Evolutionary conservation across 2,797 vertebrate genomes (phyloP), one percentile per base, ranked within the genome.

Genomic region (Philypnodon macrostomus): DNA sequence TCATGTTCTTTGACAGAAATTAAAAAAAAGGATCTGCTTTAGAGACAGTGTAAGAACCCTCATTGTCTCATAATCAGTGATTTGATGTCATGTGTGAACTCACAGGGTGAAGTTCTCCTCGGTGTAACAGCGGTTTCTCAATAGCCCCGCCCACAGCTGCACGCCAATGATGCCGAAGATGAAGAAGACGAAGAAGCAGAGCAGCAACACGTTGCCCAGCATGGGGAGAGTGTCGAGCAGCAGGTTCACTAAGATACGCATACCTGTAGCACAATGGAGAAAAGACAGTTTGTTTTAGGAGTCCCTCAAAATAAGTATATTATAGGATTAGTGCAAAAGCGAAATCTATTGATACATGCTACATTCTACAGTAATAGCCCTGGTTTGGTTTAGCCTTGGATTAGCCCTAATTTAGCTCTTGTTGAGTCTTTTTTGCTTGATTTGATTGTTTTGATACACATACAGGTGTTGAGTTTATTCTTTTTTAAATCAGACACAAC

Each of bases 151-250:
- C 96, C 96, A 98, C 58, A 98, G 88, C 86, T 98, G 96, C 67
- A 98, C 96, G 0, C 96, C 96, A 0, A 98, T 97, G 88, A 98
- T 98, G 67, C 96, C 96, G 0, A 98, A 98, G 86, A 98, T 98
- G 84, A 98, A 98, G 90, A 98, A 98, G 83, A 98, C 96, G 40
- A 98, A 98, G 90, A 98, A 98, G 82, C 96, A 98, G 53, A 98
- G 94, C 57, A 98, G 93, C 7, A 98, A 91, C 53, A 98, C 96
- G 0, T 98, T 98, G 16, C 96, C 96, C 78, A 98, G 85, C 96
- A 98, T 98, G 77, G 96, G 96, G 32, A 98, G 87, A 0, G 96
- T 98, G 87, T 98, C 96, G 50, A 98, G 87, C 24, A 98, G 92
- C 70, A 98, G 90, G 84, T 97, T 98, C 81, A 98, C 96, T 85